Conservation (phyloP, 1,140 invertebrate genomes). For the Muscidifurax raptorellus region DNA sequence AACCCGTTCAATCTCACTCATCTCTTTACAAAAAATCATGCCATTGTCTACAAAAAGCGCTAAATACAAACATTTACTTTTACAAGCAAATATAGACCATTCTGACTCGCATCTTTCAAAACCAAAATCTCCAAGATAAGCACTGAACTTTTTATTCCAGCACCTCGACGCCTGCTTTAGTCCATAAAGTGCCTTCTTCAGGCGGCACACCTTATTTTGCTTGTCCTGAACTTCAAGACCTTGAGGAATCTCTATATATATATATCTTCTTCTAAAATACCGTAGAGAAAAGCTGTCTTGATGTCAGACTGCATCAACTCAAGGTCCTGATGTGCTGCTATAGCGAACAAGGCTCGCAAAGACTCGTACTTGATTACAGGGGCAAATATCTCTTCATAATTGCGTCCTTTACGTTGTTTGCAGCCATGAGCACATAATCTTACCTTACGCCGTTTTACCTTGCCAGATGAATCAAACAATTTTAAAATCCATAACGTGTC, state of each 20-base stretch:
- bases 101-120: too few species aligned
- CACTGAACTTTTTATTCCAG: constrained; percentile 46
- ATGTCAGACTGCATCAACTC: constrained; percentile 18
- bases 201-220: not conserved
- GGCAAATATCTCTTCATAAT: too few species aligned
- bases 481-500: too few species aligned
- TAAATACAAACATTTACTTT: constrained; percentile 5
- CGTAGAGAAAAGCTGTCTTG: not conserved
- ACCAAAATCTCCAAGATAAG: too few species aligned
- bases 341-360: not conserved
- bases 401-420: too few species aligned
- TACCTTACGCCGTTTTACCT: too few species aligned
- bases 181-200: constrained; percentile 42
- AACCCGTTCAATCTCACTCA: not conserved
- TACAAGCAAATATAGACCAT: constrained; percentile 25
- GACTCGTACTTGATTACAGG: too few species aligned
- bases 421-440: too few species aligned
- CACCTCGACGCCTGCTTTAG: constrained; percentile 20
- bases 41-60: constrained; percentile 8
- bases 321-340: not conserved
- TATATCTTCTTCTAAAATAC: not conserved
- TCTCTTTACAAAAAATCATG: not conserved
- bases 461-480: too few species aligned
- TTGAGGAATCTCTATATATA: not conserved
- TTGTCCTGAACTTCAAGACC: not conserved